Base-by-base conservation (phyloP, 2,888 invertebrate genomes). In the Chirona hameri region DNA sequence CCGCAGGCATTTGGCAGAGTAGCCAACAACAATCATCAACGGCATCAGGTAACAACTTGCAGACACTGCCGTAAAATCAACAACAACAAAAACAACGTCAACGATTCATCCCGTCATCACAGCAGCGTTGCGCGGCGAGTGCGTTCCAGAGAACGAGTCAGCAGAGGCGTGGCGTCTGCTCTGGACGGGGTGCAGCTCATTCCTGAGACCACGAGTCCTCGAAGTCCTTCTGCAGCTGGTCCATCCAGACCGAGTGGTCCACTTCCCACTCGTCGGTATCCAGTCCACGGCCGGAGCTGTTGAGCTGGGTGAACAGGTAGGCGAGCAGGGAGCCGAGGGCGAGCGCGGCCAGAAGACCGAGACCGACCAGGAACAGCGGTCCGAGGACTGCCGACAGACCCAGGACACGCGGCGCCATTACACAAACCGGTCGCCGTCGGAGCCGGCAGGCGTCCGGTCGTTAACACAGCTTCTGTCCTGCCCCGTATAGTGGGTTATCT, bases 181-280 rank as follows among this genome's bases (percentile, higher is more conserved):
- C 65, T 10, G 65, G 24, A 7, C n/a, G n/a, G n/a, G 65, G 65
- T n/a, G 65, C 65, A 21, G 65, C 27, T 12, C 46, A 76, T 15
- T 76, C 76, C n/a, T 46, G 21, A 0, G 76, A 18, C 39, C 76
- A 76, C 24, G n/a, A n/a, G n/a, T n/a, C n/a, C 76, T 46, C 76
- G 24, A 46, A 76, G 76, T 76, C 76, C 76, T 76, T 76, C 76
- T 76, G 39, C 76, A 76, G 46, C 46, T 76, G 76, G 76, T 76
- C 76, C 76, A 76, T 76, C 76, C n/a, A 76, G 76, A 76, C 76
- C 21, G 76, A 76, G 76, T 76, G 76, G 76, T 76, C 39, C n/a
- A n/a, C n/a, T n/a, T n/a, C n/a, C n/a, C n/a, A 76, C 39, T 76
- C 76, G 46, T 46, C 39, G 76, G 7, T n/a, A n/a, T n/a, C n/a